Evolutionary conservation across 2,888 invertebrate genomes (phyloP), one percentile per base, ranked within the genome.

Genomic region (Cheilosia vernalis): DNA sequence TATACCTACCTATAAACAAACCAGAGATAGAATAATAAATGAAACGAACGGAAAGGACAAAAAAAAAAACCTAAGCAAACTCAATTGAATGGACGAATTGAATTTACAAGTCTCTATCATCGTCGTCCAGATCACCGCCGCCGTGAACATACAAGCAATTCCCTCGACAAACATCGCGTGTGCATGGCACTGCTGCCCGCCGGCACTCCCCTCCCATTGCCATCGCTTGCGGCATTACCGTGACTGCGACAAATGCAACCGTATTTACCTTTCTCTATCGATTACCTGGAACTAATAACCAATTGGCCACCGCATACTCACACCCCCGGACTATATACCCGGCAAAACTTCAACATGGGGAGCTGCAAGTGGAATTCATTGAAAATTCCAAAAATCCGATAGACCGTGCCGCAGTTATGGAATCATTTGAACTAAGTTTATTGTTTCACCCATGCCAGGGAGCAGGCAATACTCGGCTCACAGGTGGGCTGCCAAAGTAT

Each of bases 241-340:
- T 74, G 84, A 84, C 84, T 84, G 84, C 84, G 84, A 74, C 84
- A 84, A 84, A 79, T 84, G 83, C 79, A 74, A 53, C 51, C 74
- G 79, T 80, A 70, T 80, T 84, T 80, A 76, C 80, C 74, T 70
- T 84, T 76, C 80, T 84, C 51, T 67, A 76, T 80, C 84, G 84
- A 84, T 84, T 80, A 76, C 74, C 60, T 56, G 21, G 44, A 49
- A 74, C 80, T 84, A 84, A 84, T 80, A 74, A 84, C 80, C 84
- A 70, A 84, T 84, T 80, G 80, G 53, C 63, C 63, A 6, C 58
- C 24, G 19, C n/a, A 49, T 53, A 49, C 60, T 30, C 83, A 17
- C 24, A 53, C 53, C 51, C 33, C 49, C 64, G 53, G 21, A 63
- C 17, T 15, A 17, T 19, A 30, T 30, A 30, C 30, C 30, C 9